Evolutionary conservation across 2,797 vertebrate species (phyloP).

Genomic region (Rhincodon typus): DNA sequence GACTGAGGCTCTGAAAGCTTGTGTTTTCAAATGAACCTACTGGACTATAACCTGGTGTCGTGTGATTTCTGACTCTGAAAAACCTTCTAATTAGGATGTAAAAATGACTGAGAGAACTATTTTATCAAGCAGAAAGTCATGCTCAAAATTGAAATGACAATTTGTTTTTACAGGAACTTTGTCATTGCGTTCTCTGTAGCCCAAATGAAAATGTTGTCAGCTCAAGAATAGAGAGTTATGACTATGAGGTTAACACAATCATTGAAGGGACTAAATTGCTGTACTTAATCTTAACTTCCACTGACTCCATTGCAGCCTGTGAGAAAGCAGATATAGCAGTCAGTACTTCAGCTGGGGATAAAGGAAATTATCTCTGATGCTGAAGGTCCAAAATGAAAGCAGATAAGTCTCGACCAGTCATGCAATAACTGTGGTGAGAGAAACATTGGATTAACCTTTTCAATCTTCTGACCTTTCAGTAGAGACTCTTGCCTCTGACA

Average conservation of each 20-base stretch:
- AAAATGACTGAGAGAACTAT: background rate
- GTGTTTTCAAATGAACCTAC: too few species aligned
- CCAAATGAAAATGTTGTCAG: background rate
- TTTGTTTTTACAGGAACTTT: background rate
- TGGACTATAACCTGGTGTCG: too few species aligned
- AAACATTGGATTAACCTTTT: background rate
- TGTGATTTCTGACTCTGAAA: background rate
- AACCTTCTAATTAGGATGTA: background rate
- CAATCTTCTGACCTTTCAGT: background rate
- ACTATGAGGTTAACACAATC: background rate
- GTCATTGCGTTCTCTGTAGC: background rate
- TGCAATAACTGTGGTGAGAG: background rate
- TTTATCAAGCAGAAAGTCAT: background rate
- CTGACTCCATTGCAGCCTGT: background rate
- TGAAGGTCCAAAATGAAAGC: background rate
- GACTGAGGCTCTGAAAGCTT: too few species aligned
- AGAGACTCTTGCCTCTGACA: background rate
- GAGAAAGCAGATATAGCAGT: background rate
- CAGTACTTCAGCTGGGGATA: background rate
- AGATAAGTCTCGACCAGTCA: background rate
- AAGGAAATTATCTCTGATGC: background rate
- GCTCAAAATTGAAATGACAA: background rate
- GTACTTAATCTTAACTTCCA: background rate
- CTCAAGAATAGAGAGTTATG: background rate
- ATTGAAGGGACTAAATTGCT: constrained; percentile 7